Base-by-base conservation (phyloP, 2,113 vertebrate species). In the Cryptomyrus ogoouensis region DNA sequence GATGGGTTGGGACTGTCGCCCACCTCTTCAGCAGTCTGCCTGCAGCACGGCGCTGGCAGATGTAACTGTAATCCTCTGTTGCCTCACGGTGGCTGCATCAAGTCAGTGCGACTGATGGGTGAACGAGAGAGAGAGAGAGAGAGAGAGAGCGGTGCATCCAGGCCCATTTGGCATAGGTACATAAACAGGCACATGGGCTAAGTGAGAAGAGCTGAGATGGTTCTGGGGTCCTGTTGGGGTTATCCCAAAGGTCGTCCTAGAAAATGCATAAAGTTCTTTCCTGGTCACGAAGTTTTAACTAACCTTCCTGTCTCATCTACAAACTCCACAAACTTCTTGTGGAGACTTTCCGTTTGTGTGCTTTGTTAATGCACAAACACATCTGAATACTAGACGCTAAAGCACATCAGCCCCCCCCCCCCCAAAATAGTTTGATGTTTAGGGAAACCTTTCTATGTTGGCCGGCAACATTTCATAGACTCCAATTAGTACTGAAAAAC, bases 71-170 rank as follows among this genome's bases (percentile, higher is more conserved):
- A 88, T 88, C 87, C 87, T 53, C 50, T 88, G 53, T 88, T 46
- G 87, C 52, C 87, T 88, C 35, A 88, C 53, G 53, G 87, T 88
- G 87, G 87, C 53, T 88, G 53, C 21, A 58, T 58, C 35, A 19
- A 44, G 87, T 88, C 53, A 66, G 56, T 66, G 49, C 56, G 35
- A 24, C 35, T n/a, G 19, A 42, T 39, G 10, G 87, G 21, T 3
- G 15, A 42, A 12, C 12, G 12, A 13, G 13, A 39, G 39, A 84
- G 44, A 21, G 80, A 17, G 17, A 39, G 24, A 77, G 3, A 13
- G 19, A 12, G 39, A 24, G 5, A 13, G 39, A 24, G 19, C 2
- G 1, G 87, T 44, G 87, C 35, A 19, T 46, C 44, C 83, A 15
- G 39, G 9, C 83, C 17, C 35, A 39, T 77, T 6, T 31, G 70